These are phyloP conservation scores for Antheraea mylitta DNA, from an alignment of 1,140 invertebrate genomes.

Conservation along the genomic window DNA sequence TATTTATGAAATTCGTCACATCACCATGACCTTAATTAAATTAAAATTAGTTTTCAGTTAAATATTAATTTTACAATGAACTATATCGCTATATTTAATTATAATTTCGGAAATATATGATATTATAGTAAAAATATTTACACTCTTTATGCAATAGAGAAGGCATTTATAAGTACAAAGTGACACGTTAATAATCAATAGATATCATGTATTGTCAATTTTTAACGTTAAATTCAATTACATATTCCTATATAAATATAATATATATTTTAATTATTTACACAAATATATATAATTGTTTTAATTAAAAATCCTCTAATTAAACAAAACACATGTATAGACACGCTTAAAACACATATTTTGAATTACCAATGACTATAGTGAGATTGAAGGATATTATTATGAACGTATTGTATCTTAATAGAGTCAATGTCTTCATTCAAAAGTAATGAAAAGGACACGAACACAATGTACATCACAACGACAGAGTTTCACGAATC, in stretches of 20 bases:
- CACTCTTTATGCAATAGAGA: constrained; percentile 13
- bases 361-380: neutral
- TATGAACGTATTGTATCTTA: neutral
- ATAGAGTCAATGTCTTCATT: neutral
- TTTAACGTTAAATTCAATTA: constrained; percentile 16
- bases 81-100: too few species aligned
- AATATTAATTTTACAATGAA: too few species aligned
- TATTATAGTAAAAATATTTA: neutral
- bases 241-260: constrained; percentile 15
- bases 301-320: neutral
- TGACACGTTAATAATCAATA: constrained; percentile 19
- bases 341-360: constrained; percentile 1
- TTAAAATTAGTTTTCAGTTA: too few species aligned
- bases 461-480: constrained; percentile 75
- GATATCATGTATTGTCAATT: constrained; percentile 23
- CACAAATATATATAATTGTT: constrained; percentile 24
- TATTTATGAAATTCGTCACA: too few species aligned
- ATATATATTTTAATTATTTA: constrained; percentile 37
- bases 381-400: neutral
- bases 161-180: constrained; percentile 36
- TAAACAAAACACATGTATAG: neutral
- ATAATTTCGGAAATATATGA: neutral
- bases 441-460: constrained; percentile 4
- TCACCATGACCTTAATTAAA: too few species aligned
- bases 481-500: constrained; percentile 91